Evolutionary conservation across 2,888 invertebrate species (phyloP), one percentile per base, ranked within the genome.

Genomic region (Elmis aenea): DNA sequence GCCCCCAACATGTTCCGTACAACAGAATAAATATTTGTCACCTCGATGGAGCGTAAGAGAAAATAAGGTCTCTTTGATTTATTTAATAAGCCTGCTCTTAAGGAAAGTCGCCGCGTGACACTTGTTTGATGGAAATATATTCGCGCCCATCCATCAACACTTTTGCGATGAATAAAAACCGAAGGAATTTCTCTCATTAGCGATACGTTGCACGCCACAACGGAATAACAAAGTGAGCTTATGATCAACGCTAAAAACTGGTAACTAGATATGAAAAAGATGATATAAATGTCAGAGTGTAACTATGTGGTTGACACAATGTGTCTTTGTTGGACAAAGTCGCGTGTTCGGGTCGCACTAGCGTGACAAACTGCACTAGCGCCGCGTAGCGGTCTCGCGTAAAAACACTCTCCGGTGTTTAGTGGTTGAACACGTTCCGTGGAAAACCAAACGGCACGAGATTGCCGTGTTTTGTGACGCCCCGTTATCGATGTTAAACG

Each of bases 381-480:
- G 34, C 24, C 30, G 30, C 18, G 38, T 30, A 28, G 37, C 42
- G 29, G 38, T 42, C 38, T 38, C 33, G 38, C n/a, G 42, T 38
- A 38, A 42, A 42, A 42, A 42, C 38, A 34, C 44, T 36, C n/a
- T n/a, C 35, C 39, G 26, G 34, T 37, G 30, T 31, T 41, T 35
- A 38, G 44, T 41, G 44, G 44, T 38, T 45, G 37, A 35, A 44
- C 43, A 39, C 35, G 39, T 31, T 36, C 43, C 32, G 33, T 33
- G 27, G 38, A 41, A 45, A 45, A 45, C 41, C 40, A 45, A 45
- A 45, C 41, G 33, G 36, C 44, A 45, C 44, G 44, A 45, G 33
- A 45, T 41, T 41, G 28, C 44, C 41, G 34, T 45, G 44, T 45
- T 43, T 14, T 22, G 33, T 34, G 37, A 36, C 41, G 38, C 41